phyloP scores from a whole-genome alignment of 2,797 vertebrate species.

The Anabas testudineus region DNA sequence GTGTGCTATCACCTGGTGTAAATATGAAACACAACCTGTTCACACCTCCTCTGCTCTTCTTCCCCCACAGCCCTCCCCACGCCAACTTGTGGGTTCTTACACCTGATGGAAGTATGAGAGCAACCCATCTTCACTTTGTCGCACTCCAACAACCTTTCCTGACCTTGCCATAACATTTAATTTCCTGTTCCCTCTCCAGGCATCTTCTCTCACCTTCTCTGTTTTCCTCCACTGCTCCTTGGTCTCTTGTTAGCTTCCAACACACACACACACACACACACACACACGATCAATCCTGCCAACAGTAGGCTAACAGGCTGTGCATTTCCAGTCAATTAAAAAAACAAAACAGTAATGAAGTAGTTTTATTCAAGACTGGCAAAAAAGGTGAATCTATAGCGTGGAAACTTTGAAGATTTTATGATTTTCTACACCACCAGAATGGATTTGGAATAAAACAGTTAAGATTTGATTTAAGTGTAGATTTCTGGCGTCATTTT shows the following conservation, averaged over 20 bases:
- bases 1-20: constrained; percentile 17
- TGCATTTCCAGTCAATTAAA: no score
- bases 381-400: no score
- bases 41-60: constrained; percentile 9
- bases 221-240: neutral
- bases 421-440: no score
- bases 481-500: no score
- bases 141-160: neutral
- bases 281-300: no score
- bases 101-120: constrained; percentile 3
- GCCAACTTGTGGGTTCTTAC: neutral
- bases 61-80: neutral
- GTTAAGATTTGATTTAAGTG: no score
- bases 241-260: neutral
- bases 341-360: no score
- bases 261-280: neutral
- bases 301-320: no score
- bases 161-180: constrained; percentile 13
- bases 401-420: no score
- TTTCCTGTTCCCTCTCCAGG: constrained; percentile 15
- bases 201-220: neutral
- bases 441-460: no score
- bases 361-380: no score
- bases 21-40: constrained; percentile 20
- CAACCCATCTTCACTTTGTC: constrained; percentile 8